Conservation (phyloP, 1,140 invertebrate genomes). For the Tetraneura akinire region DNA sequence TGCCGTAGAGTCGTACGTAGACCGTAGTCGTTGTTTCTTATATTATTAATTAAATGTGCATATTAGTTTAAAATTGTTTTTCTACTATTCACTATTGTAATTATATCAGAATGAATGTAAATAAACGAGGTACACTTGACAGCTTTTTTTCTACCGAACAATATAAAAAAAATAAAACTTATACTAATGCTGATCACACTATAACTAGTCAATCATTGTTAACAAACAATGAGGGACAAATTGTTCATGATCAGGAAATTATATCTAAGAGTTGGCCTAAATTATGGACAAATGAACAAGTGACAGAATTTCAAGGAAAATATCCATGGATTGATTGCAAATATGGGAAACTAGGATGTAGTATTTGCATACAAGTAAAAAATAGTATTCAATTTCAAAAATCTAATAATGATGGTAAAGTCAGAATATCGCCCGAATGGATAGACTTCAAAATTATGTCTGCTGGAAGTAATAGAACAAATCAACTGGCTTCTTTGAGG, state of each 20-base stretch:
- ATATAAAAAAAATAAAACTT: background rate
- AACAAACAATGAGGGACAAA: background rate
- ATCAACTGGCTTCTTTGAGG: slow-evolving; percentile 33
- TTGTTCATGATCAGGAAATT: background rate
- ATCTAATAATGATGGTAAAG: slow-evolving; percentile 8
- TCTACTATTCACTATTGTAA: too few relatives aligned
- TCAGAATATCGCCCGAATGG: background rate
- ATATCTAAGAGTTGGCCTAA: background rate
- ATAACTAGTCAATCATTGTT: background rate
- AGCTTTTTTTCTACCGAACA: background rate
- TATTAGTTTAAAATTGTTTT: too few relatives aligned
- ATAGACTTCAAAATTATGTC: slow-evolving; percentile 25
- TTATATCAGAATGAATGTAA: too few relatives aligned
- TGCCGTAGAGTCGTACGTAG: too few relatives aligned
- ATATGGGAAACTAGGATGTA: background rate
- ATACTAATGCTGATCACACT: background rate
- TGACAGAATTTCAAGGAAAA: background rate
- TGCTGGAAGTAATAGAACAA: slow-evolving; percentile 36
- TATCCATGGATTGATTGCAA: background rate
- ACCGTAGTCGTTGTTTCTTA: too few relatives aligned
- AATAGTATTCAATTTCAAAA: slow-evolving; percentile 6
- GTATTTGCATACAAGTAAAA: background rate
- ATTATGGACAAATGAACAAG: slow-evolving; percentile 1
- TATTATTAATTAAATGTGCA: too few relatives aligned
- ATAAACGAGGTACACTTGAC: slow-evolving; percentile 6